A percentile compares a stretch with the other conserved stretches of the same genome.
Conservation (phyloP, 2,797 vertebrate genomes). For the Phoebastria nigripes region DNA sequence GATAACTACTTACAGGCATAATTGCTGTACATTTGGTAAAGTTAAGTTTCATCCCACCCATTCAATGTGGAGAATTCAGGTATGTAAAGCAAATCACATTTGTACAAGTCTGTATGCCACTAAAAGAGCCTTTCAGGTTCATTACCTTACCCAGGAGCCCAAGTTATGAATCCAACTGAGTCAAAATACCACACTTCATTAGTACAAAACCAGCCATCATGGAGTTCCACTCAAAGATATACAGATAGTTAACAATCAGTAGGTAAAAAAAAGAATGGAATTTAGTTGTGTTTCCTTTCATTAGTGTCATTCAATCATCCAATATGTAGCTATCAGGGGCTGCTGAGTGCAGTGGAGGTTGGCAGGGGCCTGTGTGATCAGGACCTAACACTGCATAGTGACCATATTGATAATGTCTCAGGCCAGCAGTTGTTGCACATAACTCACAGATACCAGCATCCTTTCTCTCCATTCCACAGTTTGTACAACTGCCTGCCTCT, state of each 20-base stretch:
- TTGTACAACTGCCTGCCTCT: background rate
- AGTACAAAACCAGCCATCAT: background rate
- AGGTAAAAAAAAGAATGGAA: background rate
- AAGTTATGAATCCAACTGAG: background rate
- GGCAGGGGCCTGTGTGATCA: background rate
- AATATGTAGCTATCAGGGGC: background rate
- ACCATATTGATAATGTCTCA: background rate
- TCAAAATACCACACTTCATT: background rate
- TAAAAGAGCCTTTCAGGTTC: background rate
- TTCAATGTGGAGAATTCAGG: background rate
- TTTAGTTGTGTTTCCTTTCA: background rate
- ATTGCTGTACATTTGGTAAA: background rate
- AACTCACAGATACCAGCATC: background rate
- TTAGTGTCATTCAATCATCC: background rate
- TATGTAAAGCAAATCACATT: background rate
- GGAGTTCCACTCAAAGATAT: background rate
- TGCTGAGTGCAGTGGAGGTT: background rate
- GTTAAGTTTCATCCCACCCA: background rate
- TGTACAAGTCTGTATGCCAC: background rate
- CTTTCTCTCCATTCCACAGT: background rate
- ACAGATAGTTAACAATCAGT: background rate
- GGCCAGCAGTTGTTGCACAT: background rate
- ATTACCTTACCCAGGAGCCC: background rate
- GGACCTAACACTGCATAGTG: background rate
- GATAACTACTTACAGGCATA: background rate